Evolutionary conservation across 2,888 invertebrate species (phyloP).

Genomic region (Tinea pellionella): DNA sequence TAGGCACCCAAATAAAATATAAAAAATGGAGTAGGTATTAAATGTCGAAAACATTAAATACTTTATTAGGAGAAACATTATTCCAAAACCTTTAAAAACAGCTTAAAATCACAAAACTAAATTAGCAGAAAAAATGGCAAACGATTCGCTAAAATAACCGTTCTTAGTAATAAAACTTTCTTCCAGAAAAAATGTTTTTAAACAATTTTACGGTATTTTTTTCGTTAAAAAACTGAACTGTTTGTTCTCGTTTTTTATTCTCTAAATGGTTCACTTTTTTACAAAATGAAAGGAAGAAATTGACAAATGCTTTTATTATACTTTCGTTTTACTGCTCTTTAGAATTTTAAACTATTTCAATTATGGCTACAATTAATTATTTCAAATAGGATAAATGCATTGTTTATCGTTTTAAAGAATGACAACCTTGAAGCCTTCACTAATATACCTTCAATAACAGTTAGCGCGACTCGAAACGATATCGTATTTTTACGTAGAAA

Average conservation of each 20-base stretch:
- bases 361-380: neutral
- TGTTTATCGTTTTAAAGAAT: neutral
- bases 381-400: neutral
- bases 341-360: neutral
- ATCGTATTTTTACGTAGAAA: too few species aligned
- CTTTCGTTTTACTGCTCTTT: neutral
- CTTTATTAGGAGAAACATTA: too few species aligned
- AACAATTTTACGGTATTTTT: neutral
- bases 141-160: neutral
- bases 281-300: neutral
- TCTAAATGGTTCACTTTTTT: neutral
- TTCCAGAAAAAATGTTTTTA: neutral
- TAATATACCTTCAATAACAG: too few species aligned
- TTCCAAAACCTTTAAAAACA: constrained; percentile 18
- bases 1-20: too few species aligned
- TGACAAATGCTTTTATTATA: neutral
- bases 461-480: too few species aligned
- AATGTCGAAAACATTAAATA: too few species aligned
- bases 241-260: neutral
- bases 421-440: neutral
- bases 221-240: neutral
- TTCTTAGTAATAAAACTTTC: neutral
- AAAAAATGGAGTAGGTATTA: too few species aligned
- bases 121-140: neutral
- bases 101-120: constrained; percentile 5